Evolutionary conservation across 2,113 vertebrate species (phyloP).

Genomic region (Nipponia nippon): DNA sequence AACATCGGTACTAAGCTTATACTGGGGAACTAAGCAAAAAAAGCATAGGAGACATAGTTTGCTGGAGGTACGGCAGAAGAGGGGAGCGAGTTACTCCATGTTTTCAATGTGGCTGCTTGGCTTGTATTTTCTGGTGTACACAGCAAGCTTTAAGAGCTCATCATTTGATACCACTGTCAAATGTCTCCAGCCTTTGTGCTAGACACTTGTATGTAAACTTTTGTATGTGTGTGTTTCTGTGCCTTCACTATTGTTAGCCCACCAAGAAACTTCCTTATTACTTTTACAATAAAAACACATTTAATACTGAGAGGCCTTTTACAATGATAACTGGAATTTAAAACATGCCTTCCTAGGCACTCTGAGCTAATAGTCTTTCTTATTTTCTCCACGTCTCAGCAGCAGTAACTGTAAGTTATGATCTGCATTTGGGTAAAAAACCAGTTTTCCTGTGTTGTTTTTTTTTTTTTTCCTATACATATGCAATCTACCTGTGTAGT

Average conservation of each 20-base stretch:
- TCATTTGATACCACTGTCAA: neutral
- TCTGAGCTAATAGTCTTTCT: neutral
- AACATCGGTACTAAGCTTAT: neutral
- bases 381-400: neutral
- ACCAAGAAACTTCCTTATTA: neutral
- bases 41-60: neutral
- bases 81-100: neutral
- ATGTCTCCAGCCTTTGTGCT: neutral
- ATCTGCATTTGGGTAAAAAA: neutral
- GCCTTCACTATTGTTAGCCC: neutral
- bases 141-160: neutral
- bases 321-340: neutral
- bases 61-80: neutral
- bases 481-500: neutral
- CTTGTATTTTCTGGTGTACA: neutral
- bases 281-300: neutral
- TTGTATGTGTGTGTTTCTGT: neutral
- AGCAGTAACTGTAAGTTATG: neutral
- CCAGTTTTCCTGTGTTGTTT: neutral
- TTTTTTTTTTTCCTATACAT: neutral
- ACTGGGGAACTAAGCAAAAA: neutral
- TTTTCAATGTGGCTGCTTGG: neutral
- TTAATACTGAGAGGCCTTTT: neutral
- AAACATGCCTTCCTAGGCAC: neutral
- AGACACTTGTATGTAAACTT: neutral